phyloP scores from a whole-genome alignment of 2,113 vertebrate genomes.

The Crypturellus undulatus region DNA sequence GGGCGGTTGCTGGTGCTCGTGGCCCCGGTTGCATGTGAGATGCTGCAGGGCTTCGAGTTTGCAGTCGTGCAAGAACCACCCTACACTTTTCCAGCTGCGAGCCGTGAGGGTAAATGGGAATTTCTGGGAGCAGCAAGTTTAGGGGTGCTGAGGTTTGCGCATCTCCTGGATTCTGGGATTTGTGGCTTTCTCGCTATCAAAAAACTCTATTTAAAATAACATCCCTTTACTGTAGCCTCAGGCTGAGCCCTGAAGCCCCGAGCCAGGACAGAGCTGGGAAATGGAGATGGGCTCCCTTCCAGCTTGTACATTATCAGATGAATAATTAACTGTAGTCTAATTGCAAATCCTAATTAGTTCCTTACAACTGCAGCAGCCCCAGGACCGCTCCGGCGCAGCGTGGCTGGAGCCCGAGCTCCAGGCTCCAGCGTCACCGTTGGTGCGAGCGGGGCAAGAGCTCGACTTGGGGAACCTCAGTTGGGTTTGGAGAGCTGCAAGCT shows the following conservation, averaged over 20 bases:
- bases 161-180: rapidly evolving
- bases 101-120: neutral
- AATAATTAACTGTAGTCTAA: slow-evolving; percentile 64
- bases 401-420: slow-evolving; percentile 37
- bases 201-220: neutral
- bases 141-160: neutral
- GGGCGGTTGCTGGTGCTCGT: neutral
- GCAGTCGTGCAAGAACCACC: neutral
- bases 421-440: neutral
- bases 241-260: neutral
- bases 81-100: neutral
- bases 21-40: rapidly evolving
- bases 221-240: neutral
- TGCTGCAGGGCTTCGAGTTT: too few relatives aligned
- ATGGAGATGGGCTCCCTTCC: slow-evolving; percentile 35
- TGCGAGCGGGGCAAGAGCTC: neutral
- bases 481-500: neutral
- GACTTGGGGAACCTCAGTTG: neutral
- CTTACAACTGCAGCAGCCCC: neutral
- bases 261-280: slow-evolving; percentile 1
- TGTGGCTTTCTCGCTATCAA: neutral
- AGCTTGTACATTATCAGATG: slow-evolving; percentile 46
- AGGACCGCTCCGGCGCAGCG: neutral
- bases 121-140: neutral
- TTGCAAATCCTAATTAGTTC: slow-evolving; percentile 50